Conservation (phyloP, 2,113 vertebrate species). For the Cinclus mexicanus region DNA sequence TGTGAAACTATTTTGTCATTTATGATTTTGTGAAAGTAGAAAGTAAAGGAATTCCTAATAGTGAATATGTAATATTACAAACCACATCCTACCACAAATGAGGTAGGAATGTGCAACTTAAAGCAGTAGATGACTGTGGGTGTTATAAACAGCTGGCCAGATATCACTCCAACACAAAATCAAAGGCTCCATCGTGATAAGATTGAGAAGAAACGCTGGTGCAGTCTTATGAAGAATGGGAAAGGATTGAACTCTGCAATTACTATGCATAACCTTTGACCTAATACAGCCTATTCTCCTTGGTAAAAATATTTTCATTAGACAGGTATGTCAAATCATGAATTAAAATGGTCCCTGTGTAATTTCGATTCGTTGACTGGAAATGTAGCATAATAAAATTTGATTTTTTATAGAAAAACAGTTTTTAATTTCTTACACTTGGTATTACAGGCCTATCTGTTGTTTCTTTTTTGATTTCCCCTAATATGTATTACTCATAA, state of each 20-base stretch:
- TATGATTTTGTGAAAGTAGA: too few species aligned
- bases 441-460: background rate
- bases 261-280: background rate
- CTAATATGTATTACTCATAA: background rate
- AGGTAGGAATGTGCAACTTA: background rate
- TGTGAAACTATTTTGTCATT: too few species aligned
- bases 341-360: background rate
- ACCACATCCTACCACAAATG: background rate
- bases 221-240: background rate
- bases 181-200: fast-evolving
- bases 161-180: background rate
- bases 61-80: background rate
- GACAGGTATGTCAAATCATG: background rate
- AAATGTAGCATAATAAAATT: background rate
- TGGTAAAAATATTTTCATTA: background rate
- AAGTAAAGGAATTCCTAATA: background rate
- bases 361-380: background rate
- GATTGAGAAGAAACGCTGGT: background rate
- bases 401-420: background rate
- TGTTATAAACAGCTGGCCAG: background rate
- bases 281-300: background rate
- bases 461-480: background rate
- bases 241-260: background rate
- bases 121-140: background rate
- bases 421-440: background rate